phyloP scores from a whole-genome alignment of 2,797 vertebrate genomes.

The Sebastes steindachneri region DNA sequence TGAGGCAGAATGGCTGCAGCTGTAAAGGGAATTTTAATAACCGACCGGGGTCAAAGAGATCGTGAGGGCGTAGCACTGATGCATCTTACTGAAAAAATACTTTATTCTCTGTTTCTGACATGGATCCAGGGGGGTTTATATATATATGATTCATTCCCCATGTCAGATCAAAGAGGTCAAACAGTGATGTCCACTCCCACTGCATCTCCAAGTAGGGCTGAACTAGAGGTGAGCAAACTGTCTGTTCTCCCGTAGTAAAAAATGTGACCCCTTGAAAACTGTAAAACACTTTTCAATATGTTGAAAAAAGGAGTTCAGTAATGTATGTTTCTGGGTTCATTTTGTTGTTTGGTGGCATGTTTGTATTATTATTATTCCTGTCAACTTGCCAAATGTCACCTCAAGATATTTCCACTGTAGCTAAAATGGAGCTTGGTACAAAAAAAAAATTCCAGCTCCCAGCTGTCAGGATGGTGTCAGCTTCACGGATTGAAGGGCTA shows the following conservation, averaged over 20 bases:
- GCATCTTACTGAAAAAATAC: conserved; percentile 4
- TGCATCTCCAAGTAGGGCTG: conserved; percentile 1
- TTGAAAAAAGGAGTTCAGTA: background rate
- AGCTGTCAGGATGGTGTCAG: conserved; percentile 34
- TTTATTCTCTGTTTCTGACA: conserved; percentile 16
- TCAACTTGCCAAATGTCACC: background rate
- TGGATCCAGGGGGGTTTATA: conserved; percentile 7
- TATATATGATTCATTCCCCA: conserved; percentile 36
- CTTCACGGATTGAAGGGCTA: background rate
- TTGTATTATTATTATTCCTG: background rate
- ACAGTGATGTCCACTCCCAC: background rate
- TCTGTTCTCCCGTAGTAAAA: background rate
- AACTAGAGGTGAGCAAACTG: background rate
- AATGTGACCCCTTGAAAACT: background rate
- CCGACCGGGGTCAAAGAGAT: background rate
- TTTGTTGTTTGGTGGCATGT: background rate
- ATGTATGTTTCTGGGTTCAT: background rate
- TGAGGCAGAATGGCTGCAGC: background rate
- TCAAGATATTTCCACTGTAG: background rate
- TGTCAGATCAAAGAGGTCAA: conserved; percentile 35
- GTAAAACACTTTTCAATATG: background rate
- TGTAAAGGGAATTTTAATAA: conserved; percentile 6
- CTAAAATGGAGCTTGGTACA: conserved; percentile 2
- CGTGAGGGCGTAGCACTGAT: background rate
- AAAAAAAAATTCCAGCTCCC: background rate